Evolutionary conservation across 53 echinoderm and acorn worm genomes (phyloP), one percentile per base, ranked within the genome.

Genomic region (Holothuria scabra): DNA sequence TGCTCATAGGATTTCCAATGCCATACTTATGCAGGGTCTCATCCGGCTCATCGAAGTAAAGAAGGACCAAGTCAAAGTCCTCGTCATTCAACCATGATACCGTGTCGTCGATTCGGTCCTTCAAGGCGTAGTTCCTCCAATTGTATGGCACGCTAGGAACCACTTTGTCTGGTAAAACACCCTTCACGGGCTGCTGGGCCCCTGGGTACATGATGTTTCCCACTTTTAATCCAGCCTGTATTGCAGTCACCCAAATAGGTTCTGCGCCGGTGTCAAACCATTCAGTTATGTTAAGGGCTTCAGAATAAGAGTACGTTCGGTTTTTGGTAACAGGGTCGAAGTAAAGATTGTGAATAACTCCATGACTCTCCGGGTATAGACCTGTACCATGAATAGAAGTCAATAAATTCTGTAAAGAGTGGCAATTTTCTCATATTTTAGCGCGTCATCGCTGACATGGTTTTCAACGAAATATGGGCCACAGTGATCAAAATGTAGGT

Each of bases 141-240:
- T 44, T 29, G 20, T 69, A 59, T 10, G 65, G 24, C 16, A 58
- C 35, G 5, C 76, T 60, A 49, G 66, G 59, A 9, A 90, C 74
- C 4, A 41, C 65, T 22, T 66, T 87, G 46, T 83, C 83, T 23
- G 90, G 90, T 46, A 52, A 30, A 13, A 90, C 72, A 13, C 97
- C 97, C 26, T 91, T 88, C 74, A 97, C 94, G 14, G 90, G 84
- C 30, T 90, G 90, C 38, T 94, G 90, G 10, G 92, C 90, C 41
- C 97, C 97, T 9, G 97, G 94, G 66, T 97, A 97, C 86, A 92
- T 92, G 41, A 94, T 86, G 25, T 94, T 94, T 11, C 97, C 97
- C 19, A 92, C 92, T 68, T 88, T 93, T 10, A 91, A 59, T 8
- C 96, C 96, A 46, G 93, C 91, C 61, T 55, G 32, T 38, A 81